Base-by-base conservation (phyloP, 2,888 invertebrate species). In the Neoascia interrupta region DNA sequence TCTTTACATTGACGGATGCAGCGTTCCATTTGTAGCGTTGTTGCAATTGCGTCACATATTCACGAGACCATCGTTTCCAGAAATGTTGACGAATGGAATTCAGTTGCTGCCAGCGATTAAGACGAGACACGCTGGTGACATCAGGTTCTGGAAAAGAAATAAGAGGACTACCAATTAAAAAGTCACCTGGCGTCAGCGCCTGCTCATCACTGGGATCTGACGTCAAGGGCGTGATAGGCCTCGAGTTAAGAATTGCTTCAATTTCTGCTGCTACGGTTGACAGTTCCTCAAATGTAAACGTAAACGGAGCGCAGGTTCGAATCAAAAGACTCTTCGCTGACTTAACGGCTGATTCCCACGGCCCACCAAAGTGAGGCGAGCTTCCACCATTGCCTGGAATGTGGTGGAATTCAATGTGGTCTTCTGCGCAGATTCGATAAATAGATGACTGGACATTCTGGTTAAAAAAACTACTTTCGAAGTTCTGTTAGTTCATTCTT, bases 201-300 rank as follows among this genome's bases (percentile, higher is more conserved):
- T 81, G 72, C 0, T 41, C 10, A 43, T 81, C 72, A 45, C 58
- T 79, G 8, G 69, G 72, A 26, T 81, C 68, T 2, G 43, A 47
- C 0, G 79, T 54, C 8, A 74, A 26, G 11, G 81, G 36, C 5
- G 63, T 51, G 10, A 76, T 61, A 5, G 76, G 75, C 15, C 68
- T 36, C 1, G 61, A 79, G 37, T 81, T 81, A 47, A 82, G 49
- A 0, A 81, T 39, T 16, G 68, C 72, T 49, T 81, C 73, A 23
- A 81, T 72, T 37, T 82, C 80, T n/a, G 37, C 37, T 37, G 37
- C 5, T 37, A 37, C 15, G 11, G 37, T 37, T 5, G 37, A 37
- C 16, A 21, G 45, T 19, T 45, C 45, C 11, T 45, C 45, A 45
- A 23, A 45, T 5, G 23, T 37, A 2, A 37, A 13, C 4, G 37